phyloP scores from a whole-genome alignment of 2,113 vertebrate species.

The Ondatra zibethicus region DNA sequence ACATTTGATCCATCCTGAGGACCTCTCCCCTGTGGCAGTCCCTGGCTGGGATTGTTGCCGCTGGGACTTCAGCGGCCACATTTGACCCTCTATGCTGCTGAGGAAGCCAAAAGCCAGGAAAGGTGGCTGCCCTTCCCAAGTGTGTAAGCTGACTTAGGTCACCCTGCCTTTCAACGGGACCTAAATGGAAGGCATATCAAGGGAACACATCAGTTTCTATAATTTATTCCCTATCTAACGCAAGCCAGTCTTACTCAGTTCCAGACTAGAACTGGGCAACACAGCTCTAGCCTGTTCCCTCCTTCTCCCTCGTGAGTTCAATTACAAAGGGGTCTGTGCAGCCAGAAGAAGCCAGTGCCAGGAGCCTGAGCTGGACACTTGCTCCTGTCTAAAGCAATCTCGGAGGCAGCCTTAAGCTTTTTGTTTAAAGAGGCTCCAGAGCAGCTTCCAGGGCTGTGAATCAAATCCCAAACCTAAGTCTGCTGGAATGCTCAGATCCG shows the following conservation, averaged over 20 bases:
- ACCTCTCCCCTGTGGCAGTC: neutral
- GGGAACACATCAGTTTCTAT: neutral
- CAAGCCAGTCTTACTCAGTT: neutral
- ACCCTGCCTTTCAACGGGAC: slow-evolving; percentile 13
- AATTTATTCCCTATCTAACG: neutral
- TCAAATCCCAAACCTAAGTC: neutral
- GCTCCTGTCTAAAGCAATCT: neutral
- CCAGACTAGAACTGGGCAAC: neutral
- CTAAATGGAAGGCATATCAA: neutral
- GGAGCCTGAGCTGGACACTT: neutral
- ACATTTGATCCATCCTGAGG: neutral
- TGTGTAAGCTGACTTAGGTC: neutral
- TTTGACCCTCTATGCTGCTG: neutral
- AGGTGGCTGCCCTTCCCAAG: neutral
- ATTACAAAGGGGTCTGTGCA: neutral
- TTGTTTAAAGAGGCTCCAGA: neutral
- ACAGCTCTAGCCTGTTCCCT: neutral
- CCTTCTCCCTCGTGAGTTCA: no score
- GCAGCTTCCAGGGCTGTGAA: neutral
- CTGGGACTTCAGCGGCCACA: neutral
- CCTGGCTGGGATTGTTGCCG: neutral
- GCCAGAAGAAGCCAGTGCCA: neutral
- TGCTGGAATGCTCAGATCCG: neutral
- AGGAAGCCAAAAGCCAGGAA: neutral
- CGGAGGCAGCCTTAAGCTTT: neutral